Evolutionary conservation across 2,113 vertebrate species (phyloP).

Genomic region (Enhydra lutris): DNA sequence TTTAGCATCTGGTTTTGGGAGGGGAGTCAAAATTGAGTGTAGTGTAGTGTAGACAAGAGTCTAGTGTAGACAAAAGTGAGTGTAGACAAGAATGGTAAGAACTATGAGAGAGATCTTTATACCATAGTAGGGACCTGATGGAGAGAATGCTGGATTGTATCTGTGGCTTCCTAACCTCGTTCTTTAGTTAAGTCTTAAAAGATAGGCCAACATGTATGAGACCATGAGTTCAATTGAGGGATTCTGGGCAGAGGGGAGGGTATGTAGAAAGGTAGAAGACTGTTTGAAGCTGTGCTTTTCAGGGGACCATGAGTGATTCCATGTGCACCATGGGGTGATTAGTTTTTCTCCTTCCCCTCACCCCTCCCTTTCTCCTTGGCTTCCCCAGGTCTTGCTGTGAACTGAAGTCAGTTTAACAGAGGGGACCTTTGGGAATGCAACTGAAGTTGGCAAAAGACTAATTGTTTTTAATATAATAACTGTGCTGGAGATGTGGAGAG

Average conservation of each 20-base stretch:
- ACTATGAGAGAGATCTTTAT: background rate
- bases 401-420: background rate
- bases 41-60: too few species aligned
- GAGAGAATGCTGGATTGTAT: background rate
- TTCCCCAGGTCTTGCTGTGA: background rate
- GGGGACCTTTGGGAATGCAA: background rate
- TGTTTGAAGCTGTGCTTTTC: background rate
- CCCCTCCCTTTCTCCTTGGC: background rate
- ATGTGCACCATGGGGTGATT: background rate
- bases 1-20: background rate
- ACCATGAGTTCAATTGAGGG: background rate
- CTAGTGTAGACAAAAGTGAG: background rate
- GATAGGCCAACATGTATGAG: background rate
- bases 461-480: background rate
- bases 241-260: background rate
- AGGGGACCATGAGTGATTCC: background rate
- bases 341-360: background rate
- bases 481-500: background rate
- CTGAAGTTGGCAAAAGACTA: constrained; percentile 4
- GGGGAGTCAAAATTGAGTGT: background rate
- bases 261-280: background rate
- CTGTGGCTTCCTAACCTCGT: background rate
- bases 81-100: background rate
- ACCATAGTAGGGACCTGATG: background rate
- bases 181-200: background rate